Evolutionary conservation across 2,797 vertebrate genomes (phyloP).

Genomic region (Lophotriccus pileatus): DNA sequence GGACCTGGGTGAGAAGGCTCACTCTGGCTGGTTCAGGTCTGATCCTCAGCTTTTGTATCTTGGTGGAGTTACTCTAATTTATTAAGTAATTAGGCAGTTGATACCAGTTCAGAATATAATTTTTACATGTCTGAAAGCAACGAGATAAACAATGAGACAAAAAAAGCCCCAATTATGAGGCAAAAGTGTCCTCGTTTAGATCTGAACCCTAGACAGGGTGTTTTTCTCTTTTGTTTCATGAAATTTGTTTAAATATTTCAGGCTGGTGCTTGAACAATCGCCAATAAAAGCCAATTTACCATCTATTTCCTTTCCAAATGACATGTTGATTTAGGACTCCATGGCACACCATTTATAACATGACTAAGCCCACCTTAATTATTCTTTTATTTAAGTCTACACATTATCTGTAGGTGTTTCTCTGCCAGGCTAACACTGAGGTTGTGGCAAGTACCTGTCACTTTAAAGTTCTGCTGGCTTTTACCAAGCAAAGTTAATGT

Average conservation of each 20-base stretch:
- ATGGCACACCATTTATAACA: slow-evolving; percentile 50
- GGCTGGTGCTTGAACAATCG: not conserved
- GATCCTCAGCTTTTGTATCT: not conserved
- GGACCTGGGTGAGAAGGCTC: not conserved
- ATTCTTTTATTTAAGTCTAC: slow-evolving; percentile 64
- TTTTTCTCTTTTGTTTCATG: not conserved
- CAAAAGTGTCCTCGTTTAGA: not conserved
- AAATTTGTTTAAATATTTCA: slow-evolving; percentile 7
- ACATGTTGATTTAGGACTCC: slow-evolving; percentile 31
- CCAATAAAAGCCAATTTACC: not conserved
- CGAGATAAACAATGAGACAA: too few species aligned
- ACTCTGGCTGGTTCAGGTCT: not conserved
- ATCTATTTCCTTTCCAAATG: slow-evolving; percentile 23
- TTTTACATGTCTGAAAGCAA: not conserved
- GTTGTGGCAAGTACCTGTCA: slow-evolving; percentile 47
- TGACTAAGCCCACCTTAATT: slow-evolving; percentile 54
- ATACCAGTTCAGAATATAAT: not conserved
- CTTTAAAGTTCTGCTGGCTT: slow-evolving; percentile 62
- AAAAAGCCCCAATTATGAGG: not conserved
- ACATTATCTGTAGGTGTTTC: slow-evolving; percentile 53
- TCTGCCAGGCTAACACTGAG: slow-evolving; percentile 17
- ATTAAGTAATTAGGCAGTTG: not conserved
- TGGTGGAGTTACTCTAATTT: not conserved
- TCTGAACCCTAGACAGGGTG: not conserved
- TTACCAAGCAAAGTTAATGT: slow-evolving; percentile 56